Conservation (phyloP, 2,797 vertebrate genomes). For the Hydrophis major region DNA sequence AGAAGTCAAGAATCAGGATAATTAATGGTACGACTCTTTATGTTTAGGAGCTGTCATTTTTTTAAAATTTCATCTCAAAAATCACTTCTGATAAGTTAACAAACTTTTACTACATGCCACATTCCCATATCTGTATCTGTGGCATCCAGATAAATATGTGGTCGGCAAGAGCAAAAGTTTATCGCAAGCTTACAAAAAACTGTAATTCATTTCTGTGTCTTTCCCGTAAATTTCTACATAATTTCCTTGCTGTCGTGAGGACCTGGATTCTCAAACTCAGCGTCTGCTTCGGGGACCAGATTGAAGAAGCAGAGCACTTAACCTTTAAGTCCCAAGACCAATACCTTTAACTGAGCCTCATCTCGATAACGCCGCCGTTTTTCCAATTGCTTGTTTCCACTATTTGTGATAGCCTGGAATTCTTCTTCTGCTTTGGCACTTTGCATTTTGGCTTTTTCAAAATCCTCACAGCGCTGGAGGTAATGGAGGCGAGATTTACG, state of each 20-base stretch:
- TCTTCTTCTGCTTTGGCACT: slow-evolving; percentile 79
- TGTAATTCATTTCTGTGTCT: not conserved
- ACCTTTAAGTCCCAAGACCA: accelerated
- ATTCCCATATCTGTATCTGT: not conserved
- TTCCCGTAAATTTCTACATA: not conserved
- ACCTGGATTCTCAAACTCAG: not conserved
- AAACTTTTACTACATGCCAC: not conserved
- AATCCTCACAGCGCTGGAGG: slow-evolving; percentile 84
- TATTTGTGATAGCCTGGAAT: slow-evolving; percentile 42
- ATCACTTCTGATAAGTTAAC: not conserved
- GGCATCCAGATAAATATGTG: not conserved
- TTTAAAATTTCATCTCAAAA: not conserved
- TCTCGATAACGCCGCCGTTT: slow-evolving; percentile 86
- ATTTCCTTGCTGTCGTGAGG: not conserved
- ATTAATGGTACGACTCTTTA: not conserved
- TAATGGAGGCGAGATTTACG: slow-evolving; percentile 87
- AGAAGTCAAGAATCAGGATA: not conserved
- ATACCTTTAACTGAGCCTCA: slow-evolving; percentile 85
- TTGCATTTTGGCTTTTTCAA: slow-evolving; percentile 78
- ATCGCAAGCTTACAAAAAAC: not conserved
- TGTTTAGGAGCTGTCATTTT: not conserved
- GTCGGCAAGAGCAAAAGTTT: too few species aligned
- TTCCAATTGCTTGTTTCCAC: slow-evolving; percentile 84
- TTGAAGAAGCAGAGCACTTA: not conserved
- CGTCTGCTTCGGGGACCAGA: not conserved